Conservation (phyloP, 2,797 vertebrate species). For the Alexandromys oeconomus region DNA sequence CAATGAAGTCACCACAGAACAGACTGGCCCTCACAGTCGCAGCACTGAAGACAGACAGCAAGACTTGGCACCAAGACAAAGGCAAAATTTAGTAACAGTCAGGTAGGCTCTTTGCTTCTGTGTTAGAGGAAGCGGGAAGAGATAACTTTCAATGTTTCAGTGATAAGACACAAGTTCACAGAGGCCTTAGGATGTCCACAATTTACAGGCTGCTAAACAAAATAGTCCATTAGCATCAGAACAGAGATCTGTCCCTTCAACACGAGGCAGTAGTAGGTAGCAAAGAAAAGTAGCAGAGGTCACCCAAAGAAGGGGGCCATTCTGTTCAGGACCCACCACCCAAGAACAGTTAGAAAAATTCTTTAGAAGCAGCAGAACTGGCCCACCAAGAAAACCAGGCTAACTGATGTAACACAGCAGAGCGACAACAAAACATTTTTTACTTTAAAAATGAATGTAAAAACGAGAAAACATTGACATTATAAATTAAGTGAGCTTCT, state of each 20-base stretch:
- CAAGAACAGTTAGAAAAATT: slow-evolving; percentile 84
- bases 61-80: slow-evolving; percentile 59
- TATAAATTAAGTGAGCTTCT: slow-evolving; percentile 25
- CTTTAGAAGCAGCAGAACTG: slow-evolving; percentile 80
- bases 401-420: slow-evolving; percentile 64
- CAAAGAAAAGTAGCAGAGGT: slow-evolving; percentile 79
- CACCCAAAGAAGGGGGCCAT: slow-evolving; percentile 79
- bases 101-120: slow-evolving; percentile 69
- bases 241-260: slow-evolving; percentile 70
- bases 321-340: slow-evolving; percentile 87
- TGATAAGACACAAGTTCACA: slow-evolving; percentile 55
- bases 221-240: slow-evolving; percentile 80
- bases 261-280: slow-evolving; percentile 71
- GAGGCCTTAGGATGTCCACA: slow-evolving; percentile 36
- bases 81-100: slow-evolving; percentile 15
- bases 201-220: slow-evolving; percentile 66
- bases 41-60: slow-evolving; percentile 80
- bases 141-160: slow-evolving; percentile 50
- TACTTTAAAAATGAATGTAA: slow-evolving; percentile 69
- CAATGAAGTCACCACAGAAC: slow-evolving; percentile 78
- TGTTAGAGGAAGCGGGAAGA: slow-evolving; percentile 61
- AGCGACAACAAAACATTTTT: slow-evolving; percentile 56
- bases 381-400: slow-evolving; percentile 69
- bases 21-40: slow-evolving; percentile 82
- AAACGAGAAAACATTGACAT: not conserved